These are phyloP conservation scores for Dermolepida albohirtum DNA, from an alignment of 2,888 invertebrate genomes.

Conservation along the genomic window DNA sequence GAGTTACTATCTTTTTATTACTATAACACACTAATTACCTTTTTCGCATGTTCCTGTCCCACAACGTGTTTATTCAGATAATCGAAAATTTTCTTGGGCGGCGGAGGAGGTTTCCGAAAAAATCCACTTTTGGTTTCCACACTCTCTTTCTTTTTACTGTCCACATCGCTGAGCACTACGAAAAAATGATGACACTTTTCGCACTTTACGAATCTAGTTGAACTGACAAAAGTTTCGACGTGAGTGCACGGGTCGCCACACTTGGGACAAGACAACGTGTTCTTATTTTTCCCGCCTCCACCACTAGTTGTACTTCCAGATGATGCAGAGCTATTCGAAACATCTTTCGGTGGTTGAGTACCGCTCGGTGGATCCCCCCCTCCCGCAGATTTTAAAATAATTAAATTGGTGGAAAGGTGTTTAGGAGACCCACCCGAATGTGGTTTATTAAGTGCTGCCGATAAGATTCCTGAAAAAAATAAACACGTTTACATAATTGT, in stretches of 20 bases:
- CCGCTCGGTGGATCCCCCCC: constrained; percentile 55
- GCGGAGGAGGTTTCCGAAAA: constrained; percentile 90
- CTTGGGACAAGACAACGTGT: constrained; percentile 91
- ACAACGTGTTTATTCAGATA: constrained; percentile 97
- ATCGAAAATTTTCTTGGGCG: constrained; percentile 96
- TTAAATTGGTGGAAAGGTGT: constrained; percentile 56
- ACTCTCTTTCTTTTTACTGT: constrained; percentile 90
- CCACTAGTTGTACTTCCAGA: constrained; percentile 55
- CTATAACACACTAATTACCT: constrained; percentile 62
- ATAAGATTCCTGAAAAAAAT: constrained; percentile 55
- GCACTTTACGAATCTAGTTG: constrained; percentile 96
- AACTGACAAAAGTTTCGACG: constrained; percentile 97
- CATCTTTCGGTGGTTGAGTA: constrained; percentile 48
- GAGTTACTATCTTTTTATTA: too few species aligned
- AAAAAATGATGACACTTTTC: constrained; percentile 99
- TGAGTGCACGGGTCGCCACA: constrained; percentile 98
- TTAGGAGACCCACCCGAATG: constrained; percentile 47
- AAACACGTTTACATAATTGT: constrained; percentile 26
- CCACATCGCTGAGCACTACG: constrained; percentile 93
- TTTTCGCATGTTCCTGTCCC: constrained; percentile 97
- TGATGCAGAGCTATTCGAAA: constrained; percentile 42
- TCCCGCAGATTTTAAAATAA: constrained; percentile 55
- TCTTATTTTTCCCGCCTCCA: constrained; percentile 76
- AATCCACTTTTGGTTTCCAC: constrained; percentile 77
- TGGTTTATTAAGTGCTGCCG: constrained; percentile 54